These are phyloP conservation scores for Syngnathus typhle DNA, from an alignment of 2,113 vertebrate genomes.

Conservation along the genomic window DNA sequence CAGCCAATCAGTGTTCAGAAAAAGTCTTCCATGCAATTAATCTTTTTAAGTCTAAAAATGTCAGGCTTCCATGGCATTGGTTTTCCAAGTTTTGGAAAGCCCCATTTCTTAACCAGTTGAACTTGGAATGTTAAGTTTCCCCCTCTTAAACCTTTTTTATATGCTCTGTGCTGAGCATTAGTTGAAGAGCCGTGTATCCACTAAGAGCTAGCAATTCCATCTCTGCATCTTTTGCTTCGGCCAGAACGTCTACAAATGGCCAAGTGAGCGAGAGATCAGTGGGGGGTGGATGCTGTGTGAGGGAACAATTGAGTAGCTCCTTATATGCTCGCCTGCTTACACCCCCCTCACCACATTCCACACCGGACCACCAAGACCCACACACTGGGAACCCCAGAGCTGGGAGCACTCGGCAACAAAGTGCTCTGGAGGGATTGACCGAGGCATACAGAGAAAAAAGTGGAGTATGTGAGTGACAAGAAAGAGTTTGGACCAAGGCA, in stretches of 20 bases:
- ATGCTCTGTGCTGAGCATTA: slow-evolving; percentile 34
- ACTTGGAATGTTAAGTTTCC: slow-evolving; percentile 49
- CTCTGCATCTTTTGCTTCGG: slow-evolving; percentile 38
- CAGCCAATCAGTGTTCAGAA: slow-evolving; percentile 16
- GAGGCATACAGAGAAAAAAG: slow-evolving; percentile 36
- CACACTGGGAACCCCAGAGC: slow-evolving; percentile 65
- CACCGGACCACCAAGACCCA: slow-evolving; percentile 89
- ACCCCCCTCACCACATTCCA: slow-evolving; percentile 72
- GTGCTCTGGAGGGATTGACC: slow-evolving; percentile 42
- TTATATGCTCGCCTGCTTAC: slow-evolving; percentile 48
- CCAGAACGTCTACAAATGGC: slow-evolving; percentile 36
- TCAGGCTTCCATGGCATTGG: slow-evolving; percentile 4
- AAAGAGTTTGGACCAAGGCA: slow-evolving; percentile 34
- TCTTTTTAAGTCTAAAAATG: not conserved
- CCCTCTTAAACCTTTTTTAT: slow-evolving; percentile 32
- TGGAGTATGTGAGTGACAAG: slow-evolving; percentile 57
- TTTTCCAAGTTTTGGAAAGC: slow-evolving; percentile 4
- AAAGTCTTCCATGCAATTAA: not conserved
- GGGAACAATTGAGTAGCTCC: slow-evolving; percentile 86
- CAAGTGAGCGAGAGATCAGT: slow-evolving; percentile 63
- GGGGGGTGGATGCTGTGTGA: slow-evolving; percentile 77
- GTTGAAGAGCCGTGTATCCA: slow-evolving; percentile 34
- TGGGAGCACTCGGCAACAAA: slow-evolving; percentile 65
- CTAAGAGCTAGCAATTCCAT: slow-evolving; percentile 33
- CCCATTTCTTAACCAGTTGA: slow-evolving; percentile 17